A percentile compares a stretch with the other conserved stretches of the same genome.
Conservation (phyloP, 53 echinoderm and acorn worm species). For the Antedon mediterranea region DNA sequence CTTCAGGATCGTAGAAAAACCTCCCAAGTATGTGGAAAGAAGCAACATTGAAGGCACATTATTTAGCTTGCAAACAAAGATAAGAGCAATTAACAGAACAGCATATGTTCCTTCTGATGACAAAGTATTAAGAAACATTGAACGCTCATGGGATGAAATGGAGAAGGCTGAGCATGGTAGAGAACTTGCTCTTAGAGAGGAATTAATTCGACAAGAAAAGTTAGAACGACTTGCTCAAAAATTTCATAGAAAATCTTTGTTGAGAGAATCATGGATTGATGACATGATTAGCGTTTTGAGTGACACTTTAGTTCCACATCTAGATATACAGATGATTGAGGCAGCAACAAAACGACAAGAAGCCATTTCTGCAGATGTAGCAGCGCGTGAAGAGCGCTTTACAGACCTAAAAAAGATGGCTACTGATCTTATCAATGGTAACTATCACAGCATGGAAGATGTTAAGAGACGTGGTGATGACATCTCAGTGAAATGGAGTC, state of each 20-base stretch:
- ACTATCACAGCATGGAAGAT: slow-evolving; percentile 38
- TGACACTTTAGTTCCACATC: slow-evolving; percentile 54
- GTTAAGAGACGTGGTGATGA: slow-evolving; percentile 36
- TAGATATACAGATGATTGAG: slow-evolving; percentile 65
- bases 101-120: slow-evolving; percentile 65
- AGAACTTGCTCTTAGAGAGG: slow-evolving; percentile 58
- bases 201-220: slow-evolving; percentile 73
- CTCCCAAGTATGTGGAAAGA: slow-evolving; percentile 84
- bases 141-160: slow-evolving; percentile 55
- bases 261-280: slow-evolving; percentile 80
- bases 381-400: slow-evolving; percentile 91
- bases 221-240: slow-evolving; percentile 82
- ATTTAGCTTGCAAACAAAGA: slow-evolving; percentile 62
- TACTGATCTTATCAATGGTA: slow-evolving; percentile 51
- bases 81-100: slow-evolving; percentile 35
- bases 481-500: slow-evolving; percentile 56
- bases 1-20: slow-evolving; percentile 77
- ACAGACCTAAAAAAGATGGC: slow-evolving; percentile 62
- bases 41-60: slow-evolving; percentile 82
- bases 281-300: slow-evolving; percentile 81
- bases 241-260: slow-evolving; percentile 75
- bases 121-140: slow-evolving; percentile 64
- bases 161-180: slow-evolving; percentile 70
- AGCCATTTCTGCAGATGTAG: slow-evolving; percentile 90
- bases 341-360: slow-evolving; percentile 93